Percentiles rank a stretch among this genome's conserved stretches.
Conservation (phyloP, 2,113 vertebrate genomes). For the Ceratotherium simum region DNA sequence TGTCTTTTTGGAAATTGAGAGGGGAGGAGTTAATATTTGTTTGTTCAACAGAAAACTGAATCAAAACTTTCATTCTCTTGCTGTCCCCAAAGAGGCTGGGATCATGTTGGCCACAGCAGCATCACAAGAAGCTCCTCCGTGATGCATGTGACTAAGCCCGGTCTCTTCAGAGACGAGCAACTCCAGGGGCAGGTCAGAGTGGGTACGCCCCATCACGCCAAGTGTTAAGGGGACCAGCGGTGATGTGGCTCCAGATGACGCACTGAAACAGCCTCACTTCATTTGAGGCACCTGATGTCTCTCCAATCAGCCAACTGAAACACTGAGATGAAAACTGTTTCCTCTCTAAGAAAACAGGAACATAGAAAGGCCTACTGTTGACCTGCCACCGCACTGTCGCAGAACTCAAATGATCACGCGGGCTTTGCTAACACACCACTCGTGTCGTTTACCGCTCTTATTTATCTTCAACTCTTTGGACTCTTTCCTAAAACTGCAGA, state of each 20-base stretch:
- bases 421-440: not conserved
- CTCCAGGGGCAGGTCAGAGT: not conserved
- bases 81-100: not conserved
- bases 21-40: not conserved
- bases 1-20: not conserved
- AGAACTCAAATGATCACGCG: not conserved
- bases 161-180: not conserved
- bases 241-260: not conserved
- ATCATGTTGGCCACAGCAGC: not conserved
- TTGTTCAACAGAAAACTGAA: not conserved
- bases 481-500: constrained; percentile 27
- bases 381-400: not conserved
- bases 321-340: not conserved
- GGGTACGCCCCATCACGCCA: not conserved
- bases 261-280: not conserved
- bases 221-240: not conserved
- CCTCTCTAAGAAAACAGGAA: not conserved
- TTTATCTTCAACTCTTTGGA: constrained; percentile 16
- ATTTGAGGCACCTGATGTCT: not conserved
- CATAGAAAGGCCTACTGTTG: not conserved
- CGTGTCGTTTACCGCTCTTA: not conserved
- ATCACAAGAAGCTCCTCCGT: not conserved
- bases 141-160: not conserved
- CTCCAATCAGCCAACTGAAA: not conserved
- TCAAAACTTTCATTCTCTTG: not conserved